phyloP scores from a whole-genome alignment of 2,888 invertebrate genomes.

The Meandrusa payeni region DNA sequence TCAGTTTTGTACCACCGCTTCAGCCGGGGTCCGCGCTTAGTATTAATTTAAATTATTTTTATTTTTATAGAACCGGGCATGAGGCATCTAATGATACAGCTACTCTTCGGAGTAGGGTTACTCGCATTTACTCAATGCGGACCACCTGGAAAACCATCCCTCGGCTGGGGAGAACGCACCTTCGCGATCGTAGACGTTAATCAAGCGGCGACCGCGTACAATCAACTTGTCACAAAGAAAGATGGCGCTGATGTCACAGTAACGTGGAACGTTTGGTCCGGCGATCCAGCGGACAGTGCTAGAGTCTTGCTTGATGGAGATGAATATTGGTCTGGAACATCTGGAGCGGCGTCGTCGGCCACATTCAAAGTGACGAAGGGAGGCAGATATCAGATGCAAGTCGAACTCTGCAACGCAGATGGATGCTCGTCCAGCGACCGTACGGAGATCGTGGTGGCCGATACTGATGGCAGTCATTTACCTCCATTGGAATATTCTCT shows the following conservation, averaged over 20 bases:
- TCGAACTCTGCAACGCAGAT: conserved; percentile 67
- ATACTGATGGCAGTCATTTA: conserved; percentile 74
- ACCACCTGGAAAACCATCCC: conserved; percentile 66
- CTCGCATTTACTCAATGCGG: conserved; percentile 46
- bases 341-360: conserved; percentile 56
- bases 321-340: conserved; percentile 62
- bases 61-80: conserved; percentile 68
- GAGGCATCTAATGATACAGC: conserved; percentile 50
- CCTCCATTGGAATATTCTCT: conserved; percentile 63
- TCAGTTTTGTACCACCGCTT: conserved; percentile 60
- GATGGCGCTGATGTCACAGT: conserved; percentile 70
- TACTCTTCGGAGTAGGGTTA: conserved; percentile 46
- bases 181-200: conserved; percentile 74
- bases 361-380: conserved; percentile 70
- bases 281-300: conserved; percentile 61
- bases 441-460: conserved; percentile 69
- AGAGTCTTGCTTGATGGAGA: conserved; percentile 58
- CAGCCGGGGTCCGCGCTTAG: conserved; percentile 50
- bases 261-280: conserved; percentile 75
- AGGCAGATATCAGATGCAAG: conserved; percentile 66
- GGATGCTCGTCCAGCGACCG: conserved; percentile 66
- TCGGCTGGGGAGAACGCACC: conserved; percentile 73
- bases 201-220: conserved; percentile 74
- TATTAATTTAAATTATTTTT: conserved; percentile 41
- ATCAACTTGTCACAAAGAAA: conserved; percentile 63